These are phyloP conservation scores for Lycaena phlaeas DNA, from an alignment of 2,888 invertebrate genomes.

Conservation along the genomic window DNA sequence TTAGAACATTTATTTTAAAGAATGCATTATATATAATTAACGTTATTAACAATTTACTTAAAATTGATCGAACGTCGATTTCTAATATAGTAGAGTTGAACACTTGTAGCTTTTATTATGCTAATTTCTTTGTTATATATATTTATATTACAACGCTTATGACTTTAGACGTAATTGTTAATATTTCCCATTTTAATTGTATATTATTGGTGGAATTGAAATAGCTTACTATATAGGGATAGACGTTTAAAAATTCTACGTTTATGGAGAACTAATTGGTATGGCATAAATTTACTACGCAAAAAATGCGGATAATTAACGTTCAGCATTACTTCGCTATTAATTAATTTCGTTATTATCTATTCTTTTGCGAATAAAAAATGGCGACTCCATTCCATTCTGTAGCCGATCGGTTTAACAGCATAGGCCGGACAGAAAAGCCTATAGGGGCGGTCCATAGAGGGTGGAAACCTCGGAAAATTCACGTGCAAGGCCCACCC, in stretches of 20 bases:
- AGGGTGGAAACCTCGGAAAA: constrained; percentile 73
- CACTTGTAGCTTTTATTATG: too few relatives aligned
- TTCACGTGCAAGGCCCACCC: constrained; percentile 69
- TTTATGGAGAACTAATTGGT: constrained; percentile 6
- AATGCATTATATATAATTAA: too few relatives aligned
- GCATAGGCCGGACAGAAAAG: constrained; percentile 74
- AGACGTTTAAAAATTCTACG: constrained; percentile 4
- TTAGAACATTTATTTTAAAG: too few relatives aligned
- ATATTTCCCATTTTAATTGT: constrained; percentile 20
- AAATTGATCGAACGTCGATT: too few relatives aligned
- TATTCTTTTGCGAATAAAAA: constrained; percentile 10
- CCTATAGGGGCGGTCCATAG: constrained; percentile 72
- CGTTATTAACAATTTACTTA: too few relatives aligned
- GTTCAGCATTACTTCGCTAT: not conserved
- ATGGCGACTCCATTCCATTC: constrained; percentile 41
- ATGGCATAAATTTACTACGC: constrained; percentile 1
- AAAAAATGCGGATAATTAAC: not conserved
- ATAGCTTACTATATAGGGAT: constrained; percentile 10
- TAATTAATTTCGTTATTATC: not conserved
- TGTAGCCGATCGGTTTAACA: constrained; percentile 65
- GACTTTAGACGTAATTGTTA: not conserved
- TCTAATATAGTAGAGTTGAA: too few relatives aligned
- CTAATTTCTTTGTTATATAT: too few relatives aligned
- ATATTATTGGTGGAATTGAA: constrained; percentile 16
- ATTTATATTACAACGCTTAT: too few relatives aligned